Percentiles rank a stretch among this genome's conserved stretches.
These are phyloP conservation scores for Bombycilla garrulus DNA, from an alignment of 2,113 vertebrate genomes.

Conservation along the genomic window DNA sequence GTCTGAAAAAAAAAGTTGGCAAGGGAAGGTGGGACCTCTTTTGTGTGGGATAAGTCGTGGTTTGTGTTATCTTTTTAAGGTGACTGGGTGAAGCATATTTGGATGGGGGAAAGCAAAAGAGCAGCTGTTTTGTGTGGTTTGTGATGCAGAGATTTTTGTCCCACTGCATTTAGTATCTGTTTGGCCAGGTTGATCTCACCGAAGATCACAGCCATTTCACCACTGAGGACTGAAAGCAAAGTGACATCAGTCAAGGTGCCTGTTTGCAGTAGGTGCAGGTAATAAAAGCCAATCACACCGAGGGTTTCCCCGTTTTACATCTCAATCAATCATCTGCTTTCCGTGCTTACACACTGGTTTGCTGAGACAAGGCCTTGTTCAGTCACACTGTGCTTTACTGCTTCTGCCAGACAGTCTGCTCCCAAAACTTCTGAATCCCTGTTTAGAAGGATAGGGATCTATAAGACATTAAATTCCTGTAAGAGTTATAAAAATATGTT, in stretches of 20 bases:
- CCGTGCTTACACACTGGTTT: background rate
- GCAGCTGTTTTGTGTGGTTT: background rate
- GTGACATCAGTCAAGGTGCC: background rate
- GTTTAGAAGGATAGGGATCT: background rate
- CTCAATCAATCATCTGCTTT: background rate
- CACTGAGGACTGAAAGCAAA: background rate
- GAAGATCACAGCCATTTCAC: background rate
- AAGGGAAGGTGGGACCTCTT: background rate
- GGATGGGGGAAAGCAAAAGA: background rate
- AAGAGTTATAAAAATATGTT: slow-evolving; percentile 17
- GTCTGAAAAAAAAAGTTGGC: background rate
- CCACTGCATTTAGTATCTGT: background rate
- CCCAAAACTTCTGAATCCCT: background rate
- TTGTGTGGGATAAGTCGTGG: background rate
- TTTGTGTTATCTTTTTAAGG: background rate
- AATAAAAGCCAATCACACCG: rapidly evolving
- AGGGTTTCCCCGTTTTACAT: background rate
- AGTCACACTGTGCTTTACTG: background rate
- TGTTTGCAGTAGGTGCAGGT: background rate
- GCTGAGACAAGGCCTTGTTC: background rate
- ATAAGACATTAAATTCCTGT: slow-evolving; percentile 31
- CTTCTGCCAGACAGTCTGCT: background rate
- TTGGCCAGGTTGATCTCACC: background rate
- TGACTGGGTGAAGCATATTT: background rate
- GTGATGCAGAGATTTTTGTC: background rate